Evolutionary conservation across 2,888 invertebrate genomes (phyloP).

Genomic region (Agriopis aurantiaria): DNA sequence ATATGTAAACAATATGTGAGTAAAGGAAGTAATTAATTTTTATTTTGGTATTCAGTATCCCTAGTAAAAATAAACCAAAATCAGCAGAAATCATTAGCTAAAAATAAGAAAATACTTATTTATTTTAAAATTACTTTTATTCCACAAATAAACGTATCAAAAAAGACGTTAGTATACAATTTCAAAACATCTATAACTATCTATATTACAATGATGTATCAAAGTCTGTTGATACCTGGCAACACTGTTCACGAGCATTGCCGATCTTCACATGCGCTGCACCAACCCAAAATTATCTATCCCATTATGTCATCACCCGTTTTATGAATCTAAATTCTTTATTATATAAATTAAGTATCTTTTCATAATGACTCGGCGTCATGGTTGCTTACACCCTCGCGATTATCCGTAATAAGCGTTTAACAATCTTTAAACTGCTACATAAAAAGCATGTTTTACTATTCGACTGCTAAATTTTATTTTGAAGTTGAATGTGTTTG

Average conservation of each 20-base stretch:
- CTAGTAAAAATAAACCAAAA: no score
- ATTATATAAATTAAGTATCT: slow-evolving; percentile 77
- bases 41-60: not conserved
- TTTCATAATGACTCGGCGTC: slow-evolving; percentile 71
- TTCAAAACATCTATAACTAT: no score
- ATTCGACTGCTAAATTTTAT: slow-evolving; percentile 1
- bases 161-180: no score
- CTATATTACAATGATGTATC: not conserved
- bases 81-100: no score
- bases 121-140: no score
- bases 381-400: slow-evolving; percentile 75
- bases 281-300: slow-evolving; percentile 76
- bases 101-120: no score
- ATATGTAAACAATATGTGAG: not conserved
- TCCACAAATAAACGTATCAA: no score
- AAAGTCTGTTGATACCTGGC: slow-evolving; percentile 7
- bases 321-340: slow-evolving; percentile 82
- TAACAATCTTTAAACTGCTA: slow-evolving; percentile 61
- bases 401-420: slow-evolving; percentile 77
- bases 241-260: slow-evolving; percentile 66
- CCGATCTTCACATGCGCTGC: slow-evolving; percentile 74
- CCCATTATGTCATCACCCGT: slow-evolving; percentile 84
- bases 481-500: not conserved
- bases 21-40: not conserved
- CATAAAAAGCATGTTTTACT: slow-evolving; percentile 19